Base-by-base conservation (phyloP, 2,113 vertebrate species). In the Candoia aspera region DNA sequence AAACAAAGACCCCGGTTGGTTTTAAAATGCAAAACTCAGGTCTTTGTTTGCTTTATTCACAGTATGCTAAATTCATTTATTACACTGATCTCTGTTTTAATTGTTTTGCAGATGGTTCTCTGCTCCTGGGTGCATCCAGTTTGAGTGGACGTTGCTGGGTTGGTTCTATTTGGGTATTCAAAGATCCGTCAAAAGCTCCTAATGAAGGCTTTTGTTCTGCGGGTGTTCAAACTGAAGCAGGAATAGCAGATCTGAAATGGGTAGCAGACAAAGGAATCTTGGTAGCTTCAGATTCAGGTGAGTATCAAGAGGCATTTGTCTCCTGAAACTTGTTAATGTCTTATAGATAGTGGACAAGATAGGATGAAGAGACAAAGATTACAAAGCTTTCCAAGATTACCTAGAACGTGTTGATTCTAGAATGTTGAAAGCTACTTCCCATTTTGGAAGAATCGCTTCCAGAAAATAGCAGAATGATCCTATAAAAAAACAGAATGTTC, bases 101-200 rank as follows among this genome's bases (percentile, higher is more conserved):
- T 54, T 87, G 15, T 68, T 58, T 94, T 73, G 4, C 94, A 99
- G 99, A 99, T 96, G 99, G 99, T 73, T 96, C 97, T 19, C 95
- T 99, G 95, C 96, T 99, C 86, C 97, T 99, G 0, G 98, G 98
- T 24, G 98, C 99, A 33, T 99, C 99, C 90, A 99, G 98, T 92
- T 97, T 99, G 46, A 96, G 97, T 89, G 98, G 98, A 53, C 98
- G 99, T 92, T 98, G 98, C 94, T 99, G 99, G 99, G 97, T 98
- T 91, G 99, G 99, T 4, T 99, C 99, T 6, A 97, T 99, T 37
- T 99, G 99, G 99, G 96, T 99, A 46, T 99, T 98, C 97, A 98
- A 98, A 23, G 98, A 99, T 91, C 97, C 99, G 0, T 96, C 96
- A 62, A 97, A 98, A 79, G 98, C 99, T 62, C 99, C 99, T 85